A percentile compares a stretch with the other conserved stretches of the same genome.
Evolutionary conservation across 2,888 invertebrate genomes (phyloP).

Genomic region (Conops quadrifasciatus): DNA sequence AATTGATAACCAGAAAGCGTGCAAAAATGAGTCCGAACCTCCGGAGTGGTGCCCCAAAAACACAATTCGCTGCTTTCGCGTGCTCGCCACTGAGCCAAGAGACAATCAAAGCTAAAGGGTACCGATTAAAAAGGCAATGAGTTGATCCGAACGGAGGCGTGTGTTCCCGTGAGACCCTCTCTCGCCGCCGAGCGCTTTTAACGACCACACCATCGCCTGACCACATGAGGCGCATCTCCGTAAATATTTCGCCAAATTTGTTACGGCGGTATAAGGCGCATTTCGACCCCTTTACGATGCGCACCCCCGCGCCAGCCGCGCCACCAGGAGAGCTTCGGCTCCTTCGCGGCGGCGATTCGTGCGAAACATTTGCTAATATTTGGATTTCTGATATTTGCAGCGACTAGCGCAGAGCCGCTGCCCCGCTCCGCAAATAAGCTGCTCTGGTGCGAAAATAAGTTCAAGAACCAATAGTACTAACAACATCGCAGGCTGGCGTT

Average conservation of each 20-base stretch:
- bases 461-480: conserved; percentile 48
- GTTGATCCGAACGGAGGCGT: conserved; percentile 14
- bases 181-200: conserved; percentile 1
- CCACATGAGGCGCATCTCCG: conserved; percentile 14
- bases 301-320: not conserved
- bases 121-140: not conserved
- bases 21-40: conserved; percentile 8
- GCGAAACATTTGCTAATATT: conserved; percentile 33
- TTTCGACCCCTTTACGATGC: no score
- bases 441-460: conserved; percentile 55
- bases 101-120: not conserved
- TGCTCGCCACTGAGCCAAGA: not conserved
- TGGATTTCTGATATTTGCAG: conserved; percentile 22
- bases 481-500: conserved; percentile 20
- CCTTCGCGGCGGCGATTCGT: conserved; percentile 7
- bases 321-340: no score
- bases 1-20: conserved; percentile 12
- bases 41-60: conserved; percentile 16
- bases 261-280: conserved; percentile 8
- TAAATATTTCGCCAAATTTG: conserved; percentile 28
- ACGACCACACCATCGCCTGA: conserved; percentile 7
- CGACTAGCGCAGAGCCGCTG: not conserved
- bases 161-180: not conserved
- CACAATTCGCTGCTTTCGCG: not conserved
- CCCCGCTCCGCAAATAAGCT: not conserved